A percentile compares a stretch with the other conserved stretches of the same genome.
Evolutionary conservation across 1,140 invertebrate genomes (phyloP).

Genomic region (Mactra quadrangularis): DNA sequence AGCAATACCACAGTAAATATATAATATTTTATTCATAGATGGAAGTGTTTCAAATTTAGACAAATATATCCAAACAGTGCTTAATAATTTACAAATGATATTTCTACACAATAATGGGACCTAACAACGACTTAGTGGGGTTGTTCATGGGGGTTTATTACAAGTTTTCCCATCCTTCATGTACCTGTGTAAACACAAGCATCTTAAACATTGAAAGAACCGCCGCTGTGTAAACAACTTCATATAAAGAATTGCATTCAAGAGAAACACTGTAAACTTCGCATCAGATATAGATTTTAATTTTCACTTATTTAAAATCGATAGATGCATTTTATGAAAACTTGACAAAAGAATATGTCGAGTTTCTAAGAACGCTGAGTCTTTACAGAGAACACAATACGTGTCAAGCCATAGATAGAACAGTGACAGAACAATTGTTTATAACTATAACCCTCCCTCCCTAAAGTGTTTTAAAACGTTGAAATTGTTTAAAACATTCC

Average conservation of each 20-base stretch:
- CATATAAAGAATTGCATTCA: slow-evolving; percentile 15
- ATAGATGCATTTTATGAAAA: slow-evolving; percentile 3
- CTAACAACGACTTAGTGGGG: slow-evolving; percentile 1
- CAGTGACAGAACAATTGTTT: too few species aligned
- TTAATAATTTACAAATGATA: slow-evolving; percentile 19
- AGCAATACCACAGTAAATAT: slow-evolving; percentile 11
- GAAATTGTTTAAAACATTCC: too few species aligned
- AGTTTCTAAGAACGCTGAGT: neutral
- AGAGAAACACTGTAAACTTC: slow-evolving; percentile 33
- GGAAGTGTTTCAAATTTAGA: neutral
- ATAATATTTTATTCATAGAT: neutral
- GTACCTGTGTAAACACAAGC: slow-evolving; percentile 22
- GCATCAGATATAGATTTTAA: slow-evolving; percentile 55
- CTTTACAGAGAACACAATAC: too few species aligned
- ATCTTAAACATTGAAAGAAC: slow-evolving; percentile 36
- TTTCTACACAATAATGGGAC: slow-evolving; percentile 13
- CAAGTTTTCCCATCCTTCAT: slow-evolving; percentile 31
- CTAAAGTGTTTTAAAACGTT: too few species aligned
- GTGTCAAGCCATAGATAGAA: too few species aligned
- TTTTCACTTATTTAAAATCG: slow-evolving; percentile 28
- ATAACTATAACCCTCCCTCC: too few species aligned
- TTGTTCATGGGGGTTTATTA: neutral
- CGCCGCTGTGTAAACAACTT: slow-evolving; percentile 27
- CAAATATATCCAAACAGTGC: neutral
- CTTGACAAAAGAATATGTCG: neutral